Percentiles rank a stretch among this genome's conserved stretches.
phyloP scores from a whole-genome alignment of 53 echinoderm and acorn worm species.

The Stichopus horrens region DNA sequence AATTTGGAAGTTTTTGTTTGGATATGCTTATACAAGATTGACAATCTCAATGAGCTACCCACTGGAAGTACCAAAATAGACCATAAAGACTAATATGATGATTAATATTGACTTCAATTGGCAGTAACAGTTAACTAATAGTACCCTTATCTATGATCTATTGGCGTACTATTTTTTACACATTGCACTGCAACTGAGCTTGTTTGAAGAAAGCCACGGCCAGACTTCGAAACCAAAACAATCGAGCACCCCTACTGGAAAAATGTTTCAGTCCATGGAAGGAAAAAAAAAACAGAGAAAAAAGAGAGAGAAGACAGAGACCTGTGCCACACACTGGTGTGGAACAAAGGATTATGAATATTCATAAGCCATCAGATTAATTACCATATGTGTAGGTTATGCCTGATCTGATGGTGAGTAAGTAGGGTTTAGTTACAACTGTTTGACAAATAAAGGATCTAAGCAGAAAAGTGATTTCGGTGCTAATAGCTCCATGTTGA shows the following conservation, averaged over 20 bases:
- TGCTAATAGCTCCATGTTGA: conserved; percentile 40
- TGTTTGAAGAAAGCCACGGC: not conserved
- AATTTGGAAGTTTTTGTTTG: too few species aligned
- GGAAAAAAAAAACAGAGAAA: too few species aligned
- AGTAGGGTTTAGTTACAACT: conserved; percentile 44
- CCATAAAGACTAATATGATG: conserved; percentile 13
- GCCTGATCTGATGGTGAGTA: conserved; percentile 31
- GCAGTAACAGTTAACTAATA: conserved; percentile 13
- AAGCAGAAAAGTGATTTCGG: conserved; percentile 32
- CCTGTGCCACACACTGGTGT: conserved; percentile 19
- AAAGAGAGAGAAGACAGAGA: not conserved
- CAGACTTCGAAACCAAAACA: not conserved
- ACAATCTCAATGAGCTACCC: too few species aligned
- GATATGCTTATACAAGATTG: too few species aligned
- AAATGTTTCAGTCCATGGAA: conserved; percentile 33
- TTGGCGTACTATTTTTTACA: not conserved
- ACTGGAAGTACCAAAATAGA: not conserved
- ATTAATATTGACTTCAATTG: conserved; percentile 11
- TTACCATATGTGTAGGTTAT: conserved; percentile 45
- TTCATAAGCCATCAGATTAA: conserved; percentile 30
- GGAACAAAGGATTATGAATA: conserved; percentile 44
- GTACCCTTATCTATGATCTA: not conserved
- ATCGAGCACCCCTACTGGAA: not conserved
- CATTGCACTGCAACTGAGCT: not conserved
- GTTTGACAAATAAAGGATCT: conserved; percentile 43